Conservation (phyloP, 2,797 vertebrate species). For the Mormyrops attenuatus region DNA sequence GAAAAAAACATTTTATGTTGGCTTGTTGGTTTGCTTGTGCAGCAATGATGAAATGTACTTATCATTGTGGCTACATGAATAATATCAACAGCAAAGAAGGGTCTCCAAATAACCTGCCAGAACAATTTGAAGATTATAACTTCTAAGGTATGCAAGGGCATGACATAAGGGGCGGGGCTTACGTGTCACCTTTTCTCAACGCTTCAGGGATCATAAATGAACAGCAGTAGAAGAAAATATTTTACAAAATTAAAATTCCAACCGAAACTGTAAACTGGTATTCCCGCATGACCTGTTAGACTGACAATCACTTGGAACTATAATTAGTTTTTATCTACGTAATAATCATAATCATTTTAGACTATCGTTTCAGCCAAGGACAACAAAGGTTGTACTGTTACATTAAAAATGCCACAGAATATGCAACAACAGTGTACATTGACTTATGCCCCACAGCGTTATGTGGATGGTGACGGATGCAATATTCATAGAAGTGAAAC, state of each 20-base stretch:
- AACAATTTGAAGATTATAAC: not conserved
- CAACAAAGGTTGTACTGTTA: not conserved
- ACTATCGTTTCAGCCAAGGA: not conserved
- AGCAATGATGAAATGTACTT: not conserved
- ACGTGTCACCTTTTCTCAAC: not conserved
- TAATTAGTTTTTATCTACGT: not conserved
- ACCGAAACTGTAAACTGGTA: not conserved
- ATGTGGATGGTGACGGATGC: not conserved
- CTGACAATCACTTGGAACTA: not conserved
- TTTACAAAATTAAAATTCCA: not conserved
- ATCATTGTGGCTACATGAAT: not conserved
- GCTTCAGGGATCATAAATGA: not conserved
- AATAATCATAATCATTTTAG: conserved; percentile 1
- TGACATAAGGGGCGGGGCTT: not conserved
- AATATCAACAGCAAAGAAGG: not conserved
- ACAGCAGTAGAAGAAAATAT: not conserved
- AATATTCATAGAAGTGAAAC: not conserved
- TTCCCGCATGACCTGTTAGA: not conserved
- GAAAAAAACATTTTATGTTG: not conserved
- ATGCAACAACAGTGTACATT: not conserved
- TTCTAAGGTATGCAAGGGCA: not conserved
- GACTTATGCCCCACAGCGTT: not conserved
- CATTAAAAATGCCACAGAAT: not conserved
- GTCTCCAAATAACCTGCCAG: not conserved
- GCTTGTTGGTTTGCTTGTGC: not conserved